Conservation (phyloP, 2,797 vertebrate species). For the Ceryle rudis region DNA sequence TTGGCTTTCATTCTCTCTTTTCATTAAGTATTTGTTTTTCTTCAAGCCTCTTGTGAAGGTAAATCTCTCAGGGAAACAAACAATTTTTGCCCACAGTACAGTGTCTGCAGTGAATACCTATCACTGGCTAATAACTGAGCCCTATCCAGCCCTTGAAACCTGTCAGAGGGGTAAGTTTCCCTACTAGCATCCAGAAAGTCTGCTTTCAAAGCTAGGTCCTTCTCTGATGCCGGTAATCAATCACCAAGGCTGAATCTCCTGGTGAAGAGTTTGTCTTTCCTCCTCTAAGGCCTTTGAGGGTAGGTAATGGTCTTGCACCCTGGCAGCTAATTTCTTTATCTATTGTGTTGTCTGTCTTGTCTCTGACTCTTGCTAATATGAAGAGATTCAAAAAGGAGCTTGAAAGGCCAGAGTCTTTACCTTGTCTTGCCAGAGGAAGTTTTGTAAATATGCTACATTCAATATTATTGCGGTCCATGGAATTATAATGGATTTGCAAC, state of each 20-base stretch:
- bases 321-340: not conserved
- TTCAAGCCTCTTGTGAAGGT: not conserved
- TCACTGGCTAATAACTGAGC: not conserved
- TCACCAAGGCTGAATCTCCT: not conserved
- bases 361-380: not conserved
- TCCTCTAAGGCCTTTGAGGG: not conserved
- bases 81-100: not conserved
- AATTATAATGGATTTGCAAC: not conserved
- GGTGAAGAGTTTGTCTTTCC: not conserved
- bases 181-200: not conserved
- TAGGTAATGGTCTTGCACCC: not conserved
- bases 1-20: not conserved
- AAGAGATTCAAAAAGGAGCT: not conserved
- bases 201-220: not conserved
- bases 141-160: not conserved
- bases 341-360: not conserved
- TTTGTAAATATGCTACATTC: not conserved
- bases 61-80: not conserved
- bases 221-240: not conserved
- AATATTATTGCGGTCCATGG: accelerated
- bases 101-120: not conserved
- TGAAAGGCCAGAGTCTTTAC: not conserved
- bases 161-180: not conserved
- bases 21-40: not conserved
- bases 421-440: not conserved